Percentiles rank a stretch among this genome's conserved stretches.
Conservation (phyloP, 2,797 vertebrate species). For the Enteromius radiatus region DNA sequence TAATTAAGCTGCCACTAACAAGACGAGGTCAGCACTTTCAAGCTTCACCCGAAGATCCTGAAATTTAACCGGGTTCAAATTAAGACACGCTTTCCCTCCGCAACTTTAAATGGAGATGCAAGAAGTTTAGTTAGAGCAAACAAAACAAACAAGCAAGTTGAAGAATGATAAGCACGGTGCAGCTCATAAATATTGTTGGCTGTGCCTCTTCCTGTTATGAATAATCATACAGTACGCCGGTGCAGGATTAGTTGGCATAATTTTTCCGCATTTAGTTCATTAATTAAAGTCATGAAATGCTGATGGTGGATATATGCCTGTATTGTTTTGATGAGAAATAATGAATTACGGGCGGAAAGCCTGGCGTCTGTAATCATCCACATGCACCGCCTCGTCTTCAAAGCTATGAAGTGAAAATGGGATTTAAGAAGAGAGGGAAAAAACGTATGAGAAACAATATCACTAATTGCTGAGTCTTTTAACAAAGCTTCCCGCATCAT, state of each 20-base stretch:
- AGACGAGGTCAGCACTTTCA: slow-evolving; percentile 58
- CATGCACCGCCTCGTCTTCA: slow-evolving; percentile 24
- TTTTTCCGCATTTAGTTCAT: slow-evolving; percentile 64
- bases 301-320: slow-evolving; percentile 50
- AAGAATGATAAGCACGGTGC: neutral
- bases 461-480: slow-evolving; percentile 24
- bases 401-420: slow-evolving; percentile 23
- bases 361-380: slow-evolving; percentile 29
- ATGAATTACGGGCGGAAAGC: slow-evolving; percentile 44
- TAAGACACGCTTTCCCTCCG: slow-evolving; percentile 24
- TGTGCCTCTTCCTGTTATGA: slow-evolving; percentile 59
- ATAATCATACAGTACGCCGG: slow-evolving; percentile 62
- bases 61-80: slow-evolving; percentile 11
- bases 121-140: slow-evolving; percentile 26
- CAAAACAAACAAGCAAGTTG: slow-evolving; percentile 20
- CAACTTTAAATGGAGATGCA: slow-evolving; percentile 34
- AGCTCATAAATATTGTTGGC: slow-evolving; percentile 68
- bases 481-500: slow-evolving; percentile 15
- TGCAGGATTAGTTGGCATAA: slow-evolving; percentile 53
- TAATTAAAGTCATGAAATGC: slow-evolving; percentile 69
- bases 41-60: slow-evolving; percentile 18
- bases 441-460: slow-evolving; percentile 2
- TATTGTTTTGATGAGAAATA: slow-evolving; percentile 64
- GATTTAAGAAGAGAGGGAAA: neutral
- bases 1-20: slow-evolving; percentile 34